These are phyloP conservation scores for Didymodactylos carnosus DNA, from an alignment of 2,888 invertebrate species.

Conservation along the genomic window DNA sequence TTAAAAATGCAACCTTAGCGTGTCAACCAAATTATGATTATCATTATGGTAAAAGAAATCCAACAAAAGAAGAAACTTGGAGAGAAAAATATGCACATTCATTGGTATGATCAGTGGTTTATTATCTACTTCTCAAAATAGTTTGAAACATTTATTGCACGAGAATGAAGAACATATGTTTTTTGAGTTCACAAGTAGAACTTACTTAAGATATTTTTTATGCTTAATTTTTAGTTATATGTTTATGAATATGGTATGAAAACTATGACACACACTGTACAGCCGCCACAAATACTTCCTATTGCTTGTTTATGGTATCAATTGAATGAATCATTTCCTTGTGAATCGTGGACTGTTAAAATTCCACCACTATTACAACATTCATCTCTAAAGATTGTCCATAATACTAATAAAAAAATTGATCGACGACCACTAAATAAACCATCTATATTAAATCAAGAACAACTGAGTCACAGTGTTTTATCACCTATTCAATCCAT, in stretches of 20 bases:
- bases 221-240: not conserved
- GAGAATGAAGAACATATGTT: not conserved
- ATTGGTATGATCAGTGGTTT: not conserved
- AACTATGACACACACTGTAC: too few relatives aligned
- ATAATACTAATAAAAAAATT: too few relatives aligned
- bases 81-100: too few relatives aligned
- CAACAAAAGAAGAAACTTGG: not conserved
- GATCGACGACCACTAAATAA: too few relatives aligned
- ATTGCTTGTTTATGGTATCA: not conserved
- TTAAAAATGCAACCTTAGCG: not conserved
- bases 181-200: not conserved
- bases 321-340: not conserved
- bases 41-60: not conserved
- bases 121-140: not conserved
- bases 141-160: not conserved
- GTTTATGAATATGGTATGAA: not conserved
- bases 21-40: not conserved
- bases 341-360: too few relatives aligned
- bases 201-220: not conserved
- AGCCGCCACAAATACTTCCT: not conserved
- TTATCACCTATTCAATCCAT: too few relatives aligned
- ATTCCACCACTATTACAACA: too few relatives aligned
- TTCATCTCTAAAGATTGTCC: too few relatives aligned
- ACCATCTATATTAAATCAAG: too few relatives aligned
- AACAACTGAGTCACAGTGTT: too few relatives aligned